A percentile compares a stretch with the other conserved stretches of the same genome.
Evolutionary conservation across 2,888 invertebrate species (phyloP).

Genomic region (Stenodera caucasica): DNA sequence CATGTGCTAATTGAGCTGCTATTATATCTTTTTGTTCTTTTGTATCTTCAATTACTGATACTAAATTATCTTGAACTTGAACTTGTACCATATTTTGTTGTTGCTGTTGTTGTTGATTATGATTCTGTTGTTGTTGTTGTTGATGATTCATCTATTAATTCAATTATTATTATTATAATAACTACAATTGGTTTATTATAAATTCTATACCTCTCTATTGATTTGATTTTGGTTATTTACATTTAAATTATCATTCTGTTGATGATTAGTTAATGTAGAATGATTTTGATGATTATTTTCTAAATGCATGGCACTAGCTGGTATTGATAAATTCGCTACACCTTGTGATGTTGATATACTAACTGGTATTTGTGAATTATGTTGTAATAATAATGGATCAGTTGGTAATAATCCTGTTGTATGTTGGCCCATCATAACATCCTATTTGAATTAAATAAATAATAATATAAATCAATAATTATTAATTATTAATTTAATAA

Average conservation of each 20-base stretch:
- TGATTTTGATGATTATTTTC: constrained; percentile 44
- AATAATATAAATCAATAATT: neutral
- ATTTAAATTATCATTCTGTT: constrained; percentile 38
- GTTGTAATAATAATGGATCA: constrained; percentile 52
- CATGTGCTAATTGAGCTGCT: constrained; percentile 47
- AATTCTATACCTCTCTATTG: constrained; percentile 40
- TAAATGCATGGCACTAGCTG: constrained; percentile 52
- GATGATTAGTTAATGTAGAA: constrained; percentile 34
- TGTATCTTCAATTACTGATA: constrained; percentile 55
- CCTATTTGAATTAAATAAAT: constrained; percentile 38
- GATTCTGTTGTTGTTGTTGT: constrained; percentile 25
- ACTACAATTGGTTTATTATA: too few species aligned
- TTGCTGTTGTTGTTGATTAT: constrained; percentile 17
- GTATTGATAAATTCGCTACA: constrained; percentile 51
- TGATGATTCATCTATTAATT: constrained; percentile 23
- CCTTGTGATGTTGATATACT: constrained; percentile 53
- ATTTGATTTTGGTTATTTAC: constrained; percentile 38
- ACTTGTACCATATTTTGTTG: constrained; percentile 55
- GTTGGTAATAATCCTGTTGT: constrained; percentile 51
- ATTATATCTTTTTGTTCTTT: constrained; percentile 53
- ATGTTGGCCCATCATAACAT: constrained; percentile 62
- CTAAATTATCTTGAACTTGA: constrained; percentile 55
- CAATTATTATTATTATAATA: neutral
- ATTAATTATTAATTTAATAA: neutral
- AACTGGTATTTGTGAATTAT: constrained; percentile 54